Evolutionary conservation across 2,113 vertebrate species (phyloP).

Genomic region (Echinops telfairi): DNA sequence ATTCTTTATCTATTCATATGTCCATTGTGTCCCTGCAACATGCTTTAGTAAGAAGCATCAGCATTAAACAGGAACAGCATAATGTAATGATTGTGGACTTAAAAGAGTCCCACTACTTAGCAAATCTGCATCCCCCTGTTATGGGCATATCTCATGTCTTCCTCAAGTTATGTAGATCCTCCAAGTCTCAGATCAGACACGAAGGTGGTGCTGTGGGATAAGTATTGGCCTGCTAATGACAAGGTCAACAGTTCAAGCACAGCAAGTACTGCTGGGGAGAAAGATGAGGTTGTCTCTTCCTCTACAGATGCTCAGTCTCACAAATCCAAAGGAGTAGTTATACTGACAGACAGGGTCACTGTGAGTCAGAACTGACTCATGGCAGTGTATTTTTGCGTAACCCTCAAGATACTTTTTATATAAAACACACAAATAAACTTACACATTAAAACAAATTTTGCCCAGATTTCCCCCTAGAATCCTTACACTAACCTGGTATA

Average conservation of each 20-base stretch:
- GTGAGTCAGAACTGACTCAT: no score
- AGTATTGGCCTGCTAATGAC: no score
- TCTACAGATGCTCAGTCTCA: no score
- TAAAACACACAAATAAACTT: background rate
- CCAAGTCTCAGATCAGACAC: no score
- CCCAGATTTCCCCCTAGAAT: background rate
- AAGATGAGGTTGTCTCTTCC: no score
- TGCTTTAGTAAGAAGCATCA: background rate
- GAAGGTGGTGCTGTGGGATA: no score
- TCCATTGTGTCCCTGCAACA: background rate
- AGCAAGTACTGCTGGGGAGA: no score
- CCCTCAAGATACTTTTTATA: background rate
- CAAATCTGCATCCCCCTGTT: background rate
- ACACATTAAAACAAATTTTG: background rate
- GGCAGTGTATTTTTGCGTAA: background rate
- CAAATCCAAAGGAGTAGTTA: no score
- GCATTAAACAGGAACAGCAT: background rate
- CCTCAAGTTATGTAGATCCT: background rate
- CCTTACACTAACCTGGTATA: background rate
- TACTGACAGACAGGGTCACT: no score
- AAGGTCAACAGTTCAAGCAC: no score
- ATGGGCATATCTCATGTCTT: background rate
- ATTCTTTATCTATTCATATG: background rate
- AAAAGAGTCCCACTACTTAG: background rate
- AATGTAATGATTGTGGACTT: background rate